Evolutionary conservation across 1,140 invertebrate species (phyloP).

Genomic region (Aporrectodea caliginosa): DNA sequence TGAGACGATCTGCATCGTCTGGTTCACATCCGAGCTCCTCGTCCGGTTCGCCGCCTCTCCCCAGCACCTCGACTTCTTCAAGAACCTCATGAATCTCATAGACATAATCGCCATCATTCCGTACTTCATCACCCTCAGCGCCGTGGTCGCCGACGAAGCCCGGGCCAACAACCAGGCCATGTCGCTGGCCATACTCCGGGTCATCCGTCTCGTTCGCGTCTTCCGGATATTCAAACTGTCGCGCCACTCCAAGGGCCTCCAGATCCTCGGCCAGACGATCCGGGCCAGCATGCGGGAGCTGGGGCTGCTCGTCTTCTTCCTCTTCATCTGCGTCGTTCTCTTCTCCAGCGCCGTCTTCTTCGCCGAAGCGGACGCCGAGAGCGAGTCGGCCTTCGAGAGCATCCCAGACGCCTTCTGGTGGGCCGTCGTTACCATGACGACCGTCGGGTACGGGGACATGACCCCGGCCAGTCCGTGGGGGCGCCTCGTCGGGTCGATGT

Average conservation of each 20-base stretch:
- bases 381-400: slow-evolving; percentile 91
- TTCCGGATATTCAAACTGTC: slow-evolving; percentile 58
- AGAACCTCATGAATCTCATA: slow-evolving; percentile 96
- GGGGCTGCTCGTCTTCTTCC: slow-evolving; percentile 99
- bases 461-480: slow-evolving; percentile 94
- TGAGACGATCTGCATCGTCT: slow-evolving; percentile 56
- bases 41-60: slow-evolving; percentile 49
- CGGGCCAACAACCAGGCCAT: neutral
- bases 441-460: slow-evolving; percentile 97
- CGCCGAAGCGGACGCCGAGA: slow-evolving; percentile 79
- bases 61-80: slow-evolving; percentile 53
- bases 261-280: slow-evolving; percentile 73
- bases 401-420: slow-evolving; percentile 69
- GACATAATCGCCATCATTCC: slow-evolving; percentile 98
- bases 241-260: slow-evolving; percentile 57
- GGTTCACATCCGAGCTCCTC: slow-evolving; percentile 52
- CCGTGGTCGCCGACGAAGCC: slow-evolving; percentile 86
- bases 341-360: slow-evolving; percentile 98
- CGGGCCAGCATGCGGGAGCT: slow-evolving; percentile 99
- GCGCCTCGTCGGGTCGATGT: slow-evolving; percentile 95
- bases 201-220: slow-evolving; percentile 55
- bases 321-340: slow-evolving; percentile 90
- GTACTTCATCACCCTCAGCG: slow-evolving; percentile 98
- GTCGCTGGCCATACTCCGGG: slow-evolving; percentile 54
- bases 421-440: slow-evolving; percentile 93